Evolutionary conservation across 2,888 invertebrate genomes (phyloP).

Genomic region (Slavum lentiscoides): DNA sequence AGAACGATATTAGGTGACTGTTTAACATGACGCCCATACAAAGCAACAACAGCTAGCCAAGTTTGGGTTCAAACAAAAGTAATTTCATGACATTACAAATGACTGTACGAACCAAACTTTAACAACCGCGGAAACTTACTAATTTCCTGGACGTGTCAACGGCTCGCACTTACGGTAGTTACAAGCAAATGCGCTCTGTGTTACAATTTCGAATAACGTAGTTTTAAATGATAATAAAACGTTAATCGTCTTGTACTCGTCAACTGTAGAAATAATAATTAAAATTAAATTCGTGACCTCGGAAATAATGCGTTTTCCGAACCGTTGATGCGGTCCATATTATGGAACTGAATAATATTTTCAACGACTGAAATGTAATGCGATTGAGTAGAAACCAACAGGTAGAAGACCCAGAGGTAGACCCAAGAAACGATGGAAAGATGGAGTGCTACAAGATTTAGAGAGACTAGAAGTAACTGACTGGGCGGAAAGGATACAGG

Average conservation of each 20-base stretch:
- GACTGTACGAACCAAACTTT: background rate
- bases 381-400: no score
- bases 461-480: no score
- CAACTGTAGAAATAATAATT: background rate
- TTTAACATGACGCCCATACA: background rate
- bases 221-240: background rate
- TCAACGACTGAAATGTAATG: no score
- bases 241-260: background rate
- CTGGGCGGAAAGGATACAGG: no score
- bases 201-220: background rate
- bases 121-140: constrained; percentile 7
- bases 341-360: no score
- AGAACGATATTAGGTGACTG: background rate
- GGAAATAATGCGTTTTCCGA: no score
- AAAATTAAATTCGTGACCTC: background rate
- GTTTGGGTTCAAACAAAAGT: background rate
- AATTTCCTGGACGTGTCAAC: background rate
- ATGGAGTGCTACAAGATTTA: no score
- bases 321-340: no score
- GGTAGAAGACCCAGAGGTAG: no score
- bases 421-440: no score
- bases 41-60: background rate
- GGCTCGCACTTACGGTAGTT: background rate
- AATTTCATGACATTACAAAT: constrained; percentile 24
- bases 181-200: background rate